phyloP scores from a whole-genome alignment of 2,797 vertebrate species.

The Lepus oiostolus region DNA sequence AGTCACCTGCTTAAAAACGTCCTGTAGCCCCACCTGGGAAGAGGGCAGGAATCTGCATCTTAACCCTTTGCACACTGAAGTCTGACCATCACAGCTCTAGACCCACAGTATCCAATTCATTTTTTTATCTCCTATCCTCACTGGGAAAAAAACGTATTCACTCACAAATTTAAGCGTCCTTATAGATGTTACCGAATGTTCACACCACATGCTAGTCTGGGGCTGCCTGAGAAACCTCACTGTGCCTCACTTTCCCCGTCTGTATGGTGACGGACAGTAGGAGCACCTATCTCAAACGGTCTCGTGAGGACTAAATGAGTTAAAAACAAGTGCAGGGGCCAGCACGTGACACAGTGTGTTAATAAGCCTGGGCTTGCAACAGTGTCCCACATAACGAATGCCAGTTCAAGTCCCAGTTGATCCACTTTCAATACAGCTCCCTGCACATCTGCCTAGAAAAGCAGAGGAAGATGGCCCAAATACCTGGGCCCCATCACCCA shows the following conservation, averaged over 20 bases:
- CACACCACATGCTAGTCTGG: neutral
- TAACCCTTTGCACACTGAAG: neutral
- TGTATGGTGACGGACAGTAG: neutral
- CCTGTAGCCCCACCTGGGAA: neutral
- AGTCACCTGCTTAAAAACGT: neutral
- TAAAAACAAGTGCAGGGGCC: neutral
- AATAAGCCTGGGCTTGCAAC: too few relatives aligned
- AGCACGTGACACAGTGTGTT: too few relatives aligned
- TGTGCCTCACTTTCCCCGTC: slow-evolving; percentile 5
- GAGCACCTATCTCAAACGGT: neutral
- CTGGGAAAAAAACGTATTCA: neutral
- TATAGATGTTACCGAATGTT: neutral
- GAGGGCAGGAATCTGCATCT: neutral
- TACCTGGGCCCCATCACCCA: too few relatives aligned
- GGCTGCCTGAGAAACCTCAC: neutral
- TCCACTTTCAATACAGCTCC: too few relatives aligned
- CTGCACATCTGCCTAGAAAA: too few relatives aligned
- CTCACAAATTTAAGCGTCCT: neutral
- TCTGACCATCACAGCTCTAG: neutral
- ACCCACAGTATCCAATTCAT: neutral
- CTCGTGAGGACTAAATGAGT: neutral
- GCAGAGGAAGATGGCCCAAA: too few relatives aligned
- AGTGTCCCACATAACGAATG: too few relatives aligned
- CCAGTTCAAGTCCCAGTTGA: too few relatives aligned
- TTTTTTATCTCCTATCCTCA: neutral